Percentiles rank a stretch among this genome's conserved stretches.
Evolutionary conservation across 2,888 invertebrate genomes (phyloP).

Genomic region (Cremastobaeus sp.): DNA sequence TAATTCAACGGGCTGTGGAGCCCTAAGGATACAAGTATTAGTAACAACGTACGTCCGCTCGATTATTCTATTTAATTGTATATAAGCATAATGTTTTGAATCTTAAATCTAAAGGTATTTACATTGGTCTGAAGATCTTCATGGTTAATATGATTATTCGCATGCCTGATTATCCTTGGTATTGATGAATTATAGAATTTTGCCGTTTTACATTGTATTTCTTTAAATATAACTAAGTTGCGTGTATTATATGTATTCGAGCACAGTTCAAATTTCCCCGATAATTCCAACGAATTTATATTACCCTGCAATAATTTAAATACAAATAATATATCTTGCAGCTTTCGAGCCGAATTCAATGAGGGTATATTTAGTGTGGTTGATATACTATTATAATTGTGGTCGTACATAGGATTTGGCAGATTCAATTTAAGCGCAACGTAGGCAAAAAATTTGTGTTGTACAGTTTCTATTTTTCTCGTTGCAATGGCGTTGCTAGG

Average conservation of each 20-base stretch:
- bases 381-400: slow-evolving; percentile 13
- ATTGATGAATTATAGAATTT: not conserved
- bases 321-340: slow-evolving; percentile 1
- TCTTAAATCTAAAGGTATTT: too few relatives aligned
- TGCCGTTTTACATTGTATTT: not conserved
- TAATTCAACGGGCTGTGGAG: too few relatives aligned
- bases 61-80: too few relatives aligned
- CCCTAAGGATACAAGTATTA: too few relatives aligned
- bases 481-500: not conserved
- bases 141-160: too few relatives aligned
- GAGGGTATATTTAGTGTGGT: not conserved
- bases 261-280: not conserved
- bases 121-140: too few relatives aligned
- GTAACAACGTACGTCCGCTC: too few relatives aligned
- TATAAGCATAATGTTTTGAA: too few relatives aligned
- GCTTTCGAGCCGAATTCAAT: not conserved
- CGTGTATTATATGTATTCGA: not conserved
- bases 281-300: not conserved
- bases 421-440: slow-evolving; percentile 8
- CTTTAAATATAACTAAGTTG: not conserved
- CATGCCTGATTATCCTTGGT: not conserved
- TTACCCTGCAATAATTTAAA: not conserved
- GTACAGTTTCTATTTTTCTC: slow-evolving; percentile 1
- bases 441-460: slow-evolving; percentile 28
- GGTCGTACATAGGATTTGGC: slow-evolving; percentile 4